Percentiles rank a stretch among this genome's conserved stretches.
Evolutionary conservation across 2,888 invertebrate species (phyloP).

Genomic region (Venusia cambrica): DNA sequence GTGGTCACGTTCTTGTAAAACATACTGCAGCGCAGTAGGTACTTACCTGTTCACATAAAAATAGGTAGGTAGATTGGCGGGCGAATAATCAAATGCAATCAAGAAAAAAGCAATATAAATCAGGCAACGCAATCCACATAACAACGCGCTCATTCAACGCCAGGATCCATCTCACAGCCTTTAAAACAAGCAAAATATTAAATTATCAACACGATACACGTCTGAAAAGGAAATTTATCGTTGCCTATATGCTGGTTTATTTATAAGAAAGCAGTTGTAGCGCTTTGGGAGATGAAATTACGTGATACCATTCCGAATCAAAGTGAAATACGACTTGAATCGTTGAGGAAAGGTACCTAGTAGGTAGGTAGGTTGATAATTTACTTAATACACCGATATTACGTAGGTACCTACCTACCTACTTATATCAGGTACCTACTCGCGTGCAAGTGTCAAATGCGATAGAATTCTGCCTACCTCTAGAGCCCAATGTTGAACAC

Average conservation of each 20-base stretch:
- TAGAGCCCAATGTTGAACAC: too few relatives aligned
- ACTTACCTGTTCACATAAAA: too few relatives aligned
- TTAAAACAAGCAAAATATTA: slow-evolving; percentile 71
- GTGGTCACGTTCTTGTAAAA: too few relatives aligned
- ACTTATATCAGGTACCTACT: too few relatives aligned
- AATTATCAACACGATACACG: slow-evolving; percentile 66
- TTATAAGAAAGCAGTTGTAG: slow-evolving; percentile 74
- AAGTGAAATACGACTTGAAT: slow-evolving; percentile 67
- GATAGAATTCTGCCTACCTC: too few relatives aligned
- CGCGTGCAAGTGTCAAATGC: too few relatives aligned
- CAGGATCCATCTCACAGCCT: slow-evolving; percentile 48
- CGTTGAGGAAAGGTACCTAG: slow-evolving; percentile 37
- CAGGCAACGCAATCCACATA: slow-evolving; percentile 33
- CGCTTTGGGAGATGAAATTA: slow-evolving; percentile 76
- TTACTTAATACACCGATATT: slow-evolving; percentile 3
- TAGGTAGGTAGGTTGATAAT: slow-evolving; percentile 5
- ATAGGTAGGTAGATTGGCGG: too few relatives aligned
- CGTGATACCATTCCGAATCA: slow-evolving; percentile 79
- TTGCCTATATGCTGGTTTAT: slow-evolving; percentile 77
- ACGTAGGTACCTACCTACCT: slow-evolving; percentile 6
- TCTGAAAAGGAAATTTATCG: slow-evolving; percentile 73
- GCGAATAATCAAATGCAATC: slow-evolving; percentile 2
- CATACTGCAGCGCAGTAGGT: too few relatives aligned
- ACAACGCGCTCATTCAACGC: slow-evolving; percentile 50
- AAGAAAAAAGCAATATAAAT: slow-evolving; percentile 3